Base-by-base conservation (phyloP, 1,140 invertebrate species). In the Drosophila serrata region DNA sequence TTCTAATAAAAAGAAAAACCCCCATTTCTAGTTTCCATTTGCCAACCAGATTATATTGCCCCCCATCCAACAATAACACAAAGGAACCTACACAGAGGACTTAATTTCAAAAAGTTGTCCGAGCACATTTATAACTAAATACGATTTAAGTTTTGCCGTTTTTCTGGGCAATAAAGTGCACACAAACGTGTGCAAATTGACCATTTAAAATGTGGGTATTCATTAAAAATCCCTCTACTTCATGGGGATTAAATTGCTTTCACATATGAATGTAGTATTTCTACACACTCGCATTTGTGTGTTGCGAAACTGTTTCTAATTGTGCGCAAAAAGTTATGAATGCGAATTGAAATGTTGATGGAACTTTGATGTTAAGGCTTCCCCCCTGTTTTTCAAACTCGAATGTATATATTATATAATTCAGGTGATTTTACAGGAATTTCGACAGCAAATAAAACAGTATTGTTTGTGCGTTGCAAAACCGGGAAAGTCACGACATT, bases 401-500 rank as follows among this genome's bases (percentile, higher is more conserved):
- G 12, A 27, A 42, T 60, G 24, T 43, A 62, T 64, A 45, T 43
- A 62, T 64, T 45, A 37, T 27, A 43, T 42, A 35, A 51, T 69
- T 69, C 45, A 53, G 45, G 61, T 65, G 46, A 64, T 67, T 67
- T 53, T 42, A 27, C 24, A 22, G 35, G 29, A 51, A 31, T 69
- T 64, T 53, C 13, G 8, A 7, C 22, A 5, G 62, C 46, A 69
- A 69, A 69, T 69, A 69, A 51, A 67, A 11, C n/a, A 13, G 22
- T 19, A 53, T 53, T 65, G 61, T 43, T 67, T 43, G 37, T 6
- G 22, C 43, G 19, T 37, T 29, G 58, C 39, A 48, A 62, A 62
- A 19, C 40, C 11, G 35, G 46, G n/a, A 67, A 65, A 67, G 65
- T 69, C 65, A 69, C 65, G 61, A 65, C 65, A 69, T 48, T n/a